Conservation (phyloP, 1,140 invertebrate genomes). For the Sinella curviseta region DNA sequence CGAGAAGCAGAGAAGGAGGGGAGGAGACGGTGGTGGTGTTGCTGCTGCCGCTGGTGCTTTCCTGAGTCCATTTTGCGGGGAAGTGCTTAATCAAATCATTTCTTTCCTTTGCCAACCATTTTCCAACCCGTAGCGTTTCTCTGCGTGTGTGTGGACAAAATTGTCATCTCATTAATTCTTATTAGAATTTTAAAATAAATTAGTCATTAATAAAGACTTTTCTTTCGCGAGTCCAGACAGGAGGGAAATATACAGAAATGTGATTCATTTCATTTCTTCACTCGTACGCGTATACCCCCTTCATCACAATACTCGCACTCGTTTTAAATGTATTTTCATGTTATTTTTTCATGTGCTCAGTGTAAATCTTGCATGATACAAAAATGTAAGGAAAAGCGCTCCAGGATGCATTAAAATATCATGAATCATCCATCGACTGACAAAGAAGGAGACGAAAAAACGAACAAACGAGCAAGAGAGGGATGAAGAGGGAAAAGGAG, state of each 20-base stretch:
- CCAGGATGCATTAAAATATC: conserved; percentile 24
- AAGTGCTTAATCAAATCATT: conserved; percentile 48
- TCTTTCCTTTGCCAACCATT: conserved; percentile 47
- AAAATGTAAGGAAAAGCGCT: background rate
- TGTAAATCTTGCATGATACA: too few species aligned
- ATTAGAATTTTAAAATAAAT: too few species aligned
- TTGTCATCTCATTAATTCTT: too few species aligned
- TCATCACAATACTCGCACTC: too few species aligned
- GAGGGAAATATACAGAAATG: background rate
- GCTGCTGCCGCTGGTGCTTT: background rate
- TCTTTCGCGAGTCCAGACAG: background rate
- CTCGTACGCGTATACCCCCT: too few species aligned
- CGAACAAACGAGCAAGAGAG: background rate
- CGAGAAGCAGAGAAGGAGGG: conserved; percentile 26
- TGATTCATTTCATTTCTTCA: too few species aligned
- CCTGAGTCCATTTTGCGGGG: conserved; percentile 34
- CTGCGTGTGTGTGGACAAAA: conserved; percentile 28
- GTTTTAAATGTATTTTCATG: too few species aligned
- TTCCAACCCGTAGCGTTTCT: conserved; percentile 43
- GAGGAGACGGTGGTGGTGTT: background rate
- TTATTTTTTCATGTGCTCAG: too few species aligned
- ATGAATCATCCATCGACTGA: conserved; percentile 20
- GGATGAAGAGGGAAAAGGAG: background rate
- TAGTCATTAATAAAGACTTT: too few species aligned
- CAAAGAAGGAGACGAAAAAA: background rate